phyloP scores from a whole-genome alignment of 1,140 invertebrate genomes.

The Eumaeus atala region DNA sequence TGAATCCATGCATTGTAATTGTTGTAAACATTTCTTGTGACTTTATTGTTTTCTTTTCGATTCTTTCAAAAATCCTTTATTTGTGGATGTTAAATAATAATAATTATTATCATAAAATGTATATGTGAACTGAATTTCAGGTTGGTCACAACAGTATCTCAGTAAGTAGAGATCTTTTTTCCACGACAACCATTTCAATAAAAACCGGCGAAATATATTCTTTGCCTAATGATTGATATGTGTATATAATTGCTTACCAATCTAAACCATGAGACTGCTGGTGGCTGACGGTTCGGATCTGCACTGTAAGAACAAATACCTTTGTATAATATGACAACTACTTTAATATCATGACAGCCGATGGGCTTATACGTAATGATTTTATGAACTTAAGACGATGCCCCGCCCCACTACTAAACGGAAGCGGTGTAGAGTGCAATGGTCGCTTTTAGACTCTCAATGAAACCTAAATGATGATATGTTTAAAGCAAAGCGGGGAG shows the following conservation, averaged over 20 bases:
- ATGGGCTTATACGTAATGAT: neutral
- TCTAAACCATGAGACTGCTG: constrained; percentile 39
- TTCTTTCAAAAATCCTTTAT: no score
- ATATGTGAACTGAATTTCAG: no score
- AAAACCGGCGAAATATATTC: no score
- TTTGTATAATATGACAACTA: neutral
- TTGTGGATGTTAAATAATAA: no score
- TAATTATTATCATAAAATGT: no score
- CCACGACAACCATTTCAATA: no score
- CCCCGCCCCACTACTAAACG: neutral
- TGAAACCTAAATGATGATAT: constrained; percentile 4
- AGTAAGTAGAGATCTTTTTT: no score
- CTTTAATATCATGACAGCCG: neutral
- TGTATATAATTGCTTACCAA: constrained; percentile 36
- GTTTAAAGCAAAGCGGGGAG: constrained; percentile 5
- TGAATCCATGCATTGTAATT: no score
- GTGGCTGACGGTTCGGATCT: constrained; percentile 31
- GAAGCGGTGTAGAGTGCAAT: neutral
- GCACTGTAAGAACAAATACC: constrained; percentile 34
- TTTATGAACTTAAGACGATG: neutral
- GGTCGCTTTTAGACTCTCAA: neutral
- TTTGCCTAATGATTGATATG: no score
- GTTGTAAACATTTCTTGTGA: no score
- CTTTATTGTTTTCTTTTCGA: no score
- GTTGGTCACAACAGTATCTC: no score